A percentile compares a stretch with the other conserved stretches of the same genome.
Conservation (phyloP, 2,113 vertebrate genomes). For the Hepsetus odoe region DNA sequence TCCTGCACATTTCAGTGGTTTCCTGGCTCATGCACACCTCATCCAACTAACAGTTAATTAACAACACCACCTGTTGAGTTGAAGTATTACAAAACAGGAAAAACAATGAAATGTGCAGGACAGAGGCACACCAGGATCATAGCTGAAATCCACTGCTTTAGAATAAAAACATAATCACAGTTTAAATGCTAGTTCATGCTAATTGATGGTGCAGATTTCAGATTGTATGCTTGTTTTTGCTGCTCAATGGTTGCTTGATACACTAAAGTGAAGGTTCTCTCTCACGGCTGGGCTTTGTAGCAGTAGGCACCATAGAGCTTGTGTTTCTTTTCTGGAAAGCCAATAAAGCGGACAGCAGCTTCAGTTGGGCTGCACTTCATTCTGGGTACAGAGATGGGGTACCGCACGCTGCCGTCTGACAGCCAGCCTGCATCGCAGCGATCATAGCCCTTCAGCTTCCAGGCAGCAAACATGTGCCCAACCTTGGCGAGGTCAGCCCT, state of each 20-base stretch:
- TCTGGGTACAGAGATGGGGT: conserved; percentile 90
- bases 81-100: background rate
- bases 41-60: background rate
- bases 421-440: conserved; percentile 95
- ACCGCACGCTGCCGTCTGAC: conserved; percentile 94
- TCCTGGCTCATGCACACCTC: background rate
- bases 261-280: conserved; percentile 43
- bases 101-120: background rate
- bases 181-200: conserved; percentile 83
- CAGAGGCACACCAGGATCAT: background rate
- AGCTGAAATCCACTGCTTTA: conserved; percentile 30
- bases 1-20: background rate
- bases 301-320: conserved; percentile 95
- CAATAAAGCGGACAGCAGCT: conserved; percentile 87
- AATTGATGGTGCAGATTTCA: conserved; percentile 60
- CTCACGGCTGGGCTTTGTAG: conserved; percentile 81
- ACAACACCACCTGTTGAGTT: background rate
- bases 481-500: conserved; percentile 91
- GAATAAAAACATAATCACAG: conserved; percentile 85
- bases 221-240: conserved; percentile 51
- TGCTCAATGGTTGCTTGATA: conserved; percentile 70
- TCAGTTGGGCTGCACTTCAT: conserved; percentile 94
- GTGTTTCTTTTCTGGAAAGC: conserved; percentile 90
- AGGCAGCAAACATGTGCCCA: conserved; percentile 91
- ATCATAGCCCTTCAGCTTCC: conserved; percentile 91